Evolutionary conservation across 1,140 invertebrate genomes (phyloP), one percentile per base, ranked within the genome.

Genomic region (Macrostomum lignano): DNA sequence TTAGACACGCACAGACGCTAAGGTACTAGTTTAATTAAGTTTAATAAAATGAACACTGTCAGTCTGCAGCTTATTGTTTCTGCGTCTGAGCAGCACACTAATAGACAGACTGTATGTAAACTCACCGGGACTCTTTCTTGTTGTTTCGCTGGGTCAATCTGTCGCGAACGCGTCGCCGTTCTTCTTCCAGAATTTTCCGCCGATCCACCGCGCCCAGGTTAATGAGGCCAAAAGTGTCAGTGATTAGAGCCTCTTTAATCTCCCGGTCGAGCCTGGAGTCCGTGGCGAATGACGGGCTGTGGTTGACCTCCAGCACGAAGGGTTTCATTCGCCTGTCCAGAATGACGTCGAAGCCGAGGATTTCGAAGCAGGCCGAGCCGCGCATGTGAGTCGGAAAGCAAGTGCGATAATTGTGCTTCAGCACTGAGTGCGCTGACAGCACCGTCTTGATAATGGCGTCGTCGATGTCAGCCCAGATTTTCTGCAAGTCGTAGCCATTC

Each of bases 401-500:
- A 11, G 73, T 70, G 42, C 71, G 65, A 52, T 82, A 82, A 49
- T 70, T 77, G 49, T 79, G 75, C 47, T 74, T 75, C 14, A 84
- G 57, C 31, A 73, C 67, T 1, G 74, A 72, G 61, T 71, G 71
- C 5, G 74, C 74, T 14, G 74, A 70, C 24, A 82, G 64, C 17
- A 81, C 60, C 0, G 77, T 82, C 62, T 84, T 84, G 17, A 79
- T 70, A 19, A 82, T 74, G 10, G 76, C 68, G 47, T 81, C 74
- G 48, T 84, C 76, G 41, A 82, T 74, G 39, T 67, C 65, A n/a
- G 55, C 51, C 74, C 74, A 54, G 13, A 33, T 32, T 25, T n/a
- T 66, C 65, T 69, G 63, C 13, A 74, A 64, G 47, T 78, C 67
- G 31, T 74, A 65, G 15, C 69, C 67, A 42, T 71, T 66, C 14